Conservation (phyloP, 2,113 vertebrate genomes). For the Oreochromis aureus region DNA sequence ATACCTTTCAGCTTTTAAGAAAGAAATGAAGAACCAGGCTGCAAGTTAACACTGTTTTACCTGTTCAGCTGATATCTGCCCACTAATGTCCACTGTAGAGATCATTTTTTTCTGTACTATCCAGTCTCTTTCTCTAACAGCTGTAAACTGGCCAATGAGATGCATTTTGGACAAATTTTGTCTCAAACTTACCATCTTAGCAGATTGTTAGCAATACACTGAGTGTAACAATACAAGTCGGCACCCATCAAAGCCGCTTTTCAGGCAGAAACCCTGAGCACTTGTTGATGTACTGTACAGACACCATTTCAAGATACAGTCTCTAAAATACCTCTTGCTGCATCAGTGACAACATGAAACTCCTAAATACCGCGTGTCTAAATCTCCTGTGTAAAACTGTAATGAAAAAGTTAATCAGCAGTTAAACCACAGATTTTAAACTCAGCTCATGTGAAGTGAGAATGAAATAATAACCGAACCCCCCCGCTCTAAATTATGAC, state of each 20-base stretch:
- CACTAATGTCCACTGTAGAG: neutral
- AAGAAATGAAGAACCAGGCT: neutral
- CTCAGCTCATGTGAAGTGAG: neutral
- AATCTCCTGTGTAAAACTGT: neutral
- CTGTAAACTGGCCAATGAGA: neutral
- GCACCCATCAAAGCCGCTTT: neutral
- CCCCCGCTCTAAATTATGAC: neutral
- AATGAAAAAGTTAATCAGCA: neutral
- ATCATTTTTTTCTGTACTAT: accelerated
- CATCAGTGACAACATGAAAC: neutral
- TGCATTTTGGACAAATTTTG: neutral
- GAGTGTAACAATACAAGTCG: neutral
- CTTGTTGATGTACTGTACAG: neutral
- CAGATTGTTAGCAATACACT: neutral
- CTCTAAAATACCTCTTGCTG: neutral
- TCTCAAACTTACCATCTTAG: neutral
- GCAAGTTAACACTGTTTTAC: neutral
- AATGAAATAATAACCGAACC: neutral
- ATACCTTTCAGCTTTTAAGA: neutral
- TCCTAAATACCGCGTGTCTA: accelerated
- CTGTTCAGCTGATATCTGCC: neutral
- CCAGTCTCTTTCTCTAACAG: neutral
- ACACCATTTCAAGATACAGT: neutral
- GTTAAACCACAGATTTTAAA: neutral
- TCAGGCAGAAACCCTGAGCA: neutral